Evolutionary conservation across 2,888 invertebrate genomes (phyloP).

Genomic region (Eupithecia vulgata): DNA sequence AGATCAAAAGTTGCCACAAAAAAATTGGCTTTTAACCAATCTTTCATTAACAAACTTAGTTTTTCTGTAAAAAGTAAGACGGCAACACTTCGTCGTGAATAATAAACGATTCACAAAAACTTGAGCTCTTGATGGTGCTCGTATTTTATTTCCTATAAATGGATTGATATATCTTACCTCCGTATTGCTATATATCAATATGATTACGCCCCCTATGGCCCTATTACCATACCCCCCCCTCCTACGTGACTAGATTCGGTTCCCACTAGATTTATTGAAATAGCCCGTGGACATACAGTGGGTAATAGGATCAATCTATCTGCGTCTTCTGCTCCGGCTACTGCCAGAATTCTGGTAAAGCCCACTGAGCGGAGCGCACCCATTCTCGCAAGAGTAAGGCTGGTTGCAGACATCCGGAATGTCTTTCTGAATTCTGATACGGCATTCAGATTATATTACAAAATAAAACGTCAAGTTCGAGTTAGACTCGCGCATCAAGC

Average conservation of each 20-base stretch:
- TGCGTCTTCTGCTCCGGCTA: conserved; percentile 26
- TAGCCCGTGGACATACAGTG: conserved; percentile 52
- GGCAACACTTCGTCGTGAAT: neutral
- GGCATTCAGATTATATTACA: too few species aligned
- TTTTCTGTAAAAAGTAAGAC: neutral
- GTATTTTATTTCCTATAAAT: neutral
- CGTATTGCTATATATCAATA: conserved; percentile 49
- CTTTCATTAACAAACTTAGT: neutral
- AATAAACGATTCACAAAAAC: neutral
- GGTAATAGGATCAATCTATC: conserved; percentile 57
- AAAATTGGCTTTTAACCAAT: neutral
- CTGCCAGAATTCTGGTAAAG: conserved; percentile 1
- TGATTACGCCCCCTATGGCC: conserved; percentile 49
- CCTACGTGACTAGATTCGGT: conserved; percentile 63
- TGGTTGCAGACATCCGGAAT: too few species aligned
- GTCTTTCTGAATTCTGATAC: too few species aligned
- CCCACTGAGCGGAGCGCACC: too few species aligned
- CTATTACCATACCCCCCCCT: conserved; percentile 43
- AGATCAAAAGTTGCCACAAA: neutral
- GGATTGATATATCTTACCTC: conserved; percentile 8
- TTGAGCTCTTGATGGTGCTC: neutral
- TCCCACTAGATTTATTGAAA: conserved; percentile 63
- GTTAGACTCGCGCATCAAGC: too few species aligned
- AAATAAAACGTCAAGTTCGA: too few species aligned
- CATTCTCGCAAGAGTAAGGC: too few species aligned